Percentiles rank a stretch among this genome's conserved stretches.
Evolutionary conservation across 2,797 vertebrate genomes (phyloP).

Genomic region (Alcedo atthis): DNA sequence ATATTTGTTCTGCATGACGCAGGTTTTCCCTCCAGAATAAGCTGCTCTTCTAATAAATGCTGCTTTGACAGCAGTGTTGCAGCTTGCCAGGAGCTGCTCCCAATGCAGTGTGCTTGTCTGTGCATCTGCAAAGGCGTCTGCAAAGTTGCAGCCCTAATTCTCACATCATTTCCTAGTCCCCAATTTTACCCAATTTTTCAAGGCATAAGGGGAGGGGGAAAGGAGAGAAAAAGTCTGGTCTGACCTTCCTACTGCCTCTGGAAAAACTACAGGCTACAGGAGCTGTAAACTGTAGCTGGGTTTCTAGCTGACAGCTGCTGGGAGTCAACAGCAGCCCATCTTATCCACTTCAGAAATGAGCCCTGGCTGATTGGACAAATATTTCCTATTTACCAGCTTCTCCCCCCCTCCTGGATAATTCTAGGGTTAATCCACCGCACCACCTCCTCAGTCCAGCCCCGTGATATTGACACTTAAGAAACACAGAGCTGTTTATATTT

Average conservation of each 20-base stretch:
- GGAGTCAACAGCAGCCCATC: slow-evolving; percentile 42
- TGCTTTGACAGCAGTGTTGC: slow-evolving; percentile 15
- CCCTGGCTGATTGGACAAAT: slow-evolving; percentile 46
- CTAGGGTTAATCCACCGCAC: slow-evolving; percentile 59
- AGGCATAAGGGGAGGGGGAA: background rate
- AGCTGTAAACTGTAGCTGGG: background rate
- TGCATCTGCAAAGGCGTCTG: background rate
- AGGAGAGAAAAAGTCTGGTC: background rate
- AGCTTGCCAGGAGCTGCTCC: slow-evolving; percentile 38
- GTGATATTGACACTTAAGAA: slow-evolving; percentile 75
- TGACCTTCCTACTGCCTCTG: background rate
- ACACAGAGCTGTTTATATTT: slow-evolving; percentile 77
- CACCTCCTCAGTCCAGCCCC: slow-evolving; percentile 56
- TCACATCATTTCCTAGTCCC: background rate
- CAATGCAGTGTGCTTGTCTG: background rate
- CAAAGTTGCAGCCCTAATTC: background rate
- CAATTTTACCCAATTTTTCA: background rate
- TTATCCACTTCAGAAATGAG: slow-evolving; percentile 42
- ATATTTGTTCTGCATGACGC: background rate
- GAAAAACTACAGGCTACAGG: background rate
- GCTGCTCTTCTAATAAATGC: slow-evolving; percentile 21
- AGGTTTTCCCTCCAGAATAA: slow-evolving; percentile 23
- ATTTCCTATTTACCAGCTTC: slow-evolving; percentile 56
- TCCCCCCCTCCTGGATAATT: slow-evolving; percentile 57
- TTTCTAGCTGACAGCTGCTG: background rate